Base-by-base conservation (phyloP, 2,888 invertebrate species). In the Chrysotoxum bicinctum region DNA sequence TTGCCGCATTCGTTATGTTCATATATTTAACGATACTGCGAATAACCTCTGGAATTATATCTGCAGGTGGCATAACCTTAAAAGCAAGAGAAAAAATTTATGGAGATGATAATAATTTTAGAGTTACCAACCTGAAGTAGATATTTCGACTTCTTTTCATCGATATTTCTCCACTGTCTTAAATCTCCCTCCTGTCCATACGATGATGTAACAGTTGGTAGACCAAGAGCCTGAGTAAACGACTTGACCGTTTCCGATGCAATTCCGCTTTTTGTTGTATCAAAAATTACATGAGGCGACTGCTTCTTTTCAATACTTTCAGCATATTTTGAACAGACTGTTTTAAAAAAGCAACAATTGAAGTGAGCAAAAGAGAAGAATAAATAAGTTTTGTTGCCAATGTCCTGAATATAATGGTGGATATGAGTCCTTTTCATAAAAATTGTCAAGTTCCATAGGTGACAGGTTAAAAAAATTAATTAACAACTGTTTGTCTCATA, bases 1-100 rank as follows among this genome's bases (percentile, higher is more conserved):
- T 96, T 7, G 97, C 98, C 14, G 98, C 97, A 90, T 97, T 98
- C 5, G 97, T 96, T 73, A 98, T 96, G 89, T 98, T 97, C 92
- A 97, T 96, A 87, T 95, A 94, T 0, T 94, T 93, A 4, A 97
- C 96, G 88, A 98, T 94, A 54, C 96, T 95, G 73, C 97, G 93
- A 0, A 98, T 94, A 1, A 96, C 95, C 91, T 97, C 96, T 0
- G 97, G 96, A 85, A 98, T 94, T 35, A 97, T 93, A 89, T 97
- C 97, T 0, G 96, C 96, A 0, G 98, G 98, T 0, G 98, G 97
- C 92, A 92, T 92, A 54, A 89, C 69, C 87, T 89, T 37, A 19
- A 62, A 58, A 21, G 0, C 37, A 21, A 30, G 5, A 50, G 2
- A 10, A 4, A 7, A 19, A 0, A 45, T 6, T 23, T 23, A n/a